Evolutionary conservation across 2,888 invertebrate species (phyloP).

Genomic region (Melanchra persicariae): DNA sequence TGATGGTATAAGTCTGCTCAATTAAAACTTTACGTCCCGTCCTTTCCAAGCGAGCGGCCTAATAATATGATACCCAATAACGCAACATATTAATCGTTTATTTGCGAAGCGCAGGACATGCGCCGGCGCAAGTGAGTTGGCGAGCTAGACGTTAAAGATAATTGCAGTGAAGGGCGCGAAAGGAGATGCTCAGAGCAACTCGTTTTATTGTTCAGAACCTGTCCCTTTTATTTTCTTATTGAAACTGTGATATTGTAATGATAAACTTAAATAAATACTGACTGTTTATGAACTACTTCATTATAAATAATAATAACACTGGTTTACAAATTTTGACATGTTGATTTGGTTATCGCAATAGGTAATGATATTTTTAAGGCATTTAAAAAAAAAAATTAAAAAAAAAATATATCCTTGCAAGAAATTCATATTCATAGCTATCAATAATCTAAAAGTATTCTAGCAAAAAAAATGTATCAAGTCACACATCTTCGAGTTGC

Average conservation of each 20-base stretch:
- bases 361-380: too few relatives aligned
- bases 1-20: background rate
- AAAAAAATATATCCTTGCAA: too few relatives aligned
- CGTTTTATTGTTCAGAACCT: conserved; percentile 38
- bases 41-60: conserved; percentile 7
- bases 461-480: too few relatives aligned
- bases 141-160: conserved; percentile 51
- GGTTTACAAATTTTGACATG: too few relatives aligned
- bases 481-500: too few relatives aligned
- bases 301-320: too few relatives aligned
- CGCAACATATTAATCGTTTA: conserved; percentile 42
- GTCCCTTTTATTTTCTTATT: conserved; percentile 10
- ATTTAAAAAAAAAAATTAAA: too few relatives aligned
- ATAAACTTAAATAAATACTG: background rate
- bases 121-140: conserved; percentile 29
- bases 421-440: too few relatives aligned
- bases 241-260: background rate
- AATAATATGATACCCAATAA: conserved; percentile 36
- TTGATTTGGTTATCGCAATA: too few relatives aligned
- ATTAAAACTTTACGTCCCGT: conserved; percentile 29
- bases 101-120: conserved; percentile 37
- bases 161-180: conserved; percentile 52
- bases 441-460: too few relatives aligned
- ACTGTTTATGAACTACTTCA: too few relatives aligned
- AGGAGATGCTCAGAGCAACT: conserved; percentile 35